Percentiles rank a stretch among this genome's conserved stretches.
Conservation (phyloP, 2,113 vertebrate genomes). For the Pomatostomus ruficeps region DNA sequence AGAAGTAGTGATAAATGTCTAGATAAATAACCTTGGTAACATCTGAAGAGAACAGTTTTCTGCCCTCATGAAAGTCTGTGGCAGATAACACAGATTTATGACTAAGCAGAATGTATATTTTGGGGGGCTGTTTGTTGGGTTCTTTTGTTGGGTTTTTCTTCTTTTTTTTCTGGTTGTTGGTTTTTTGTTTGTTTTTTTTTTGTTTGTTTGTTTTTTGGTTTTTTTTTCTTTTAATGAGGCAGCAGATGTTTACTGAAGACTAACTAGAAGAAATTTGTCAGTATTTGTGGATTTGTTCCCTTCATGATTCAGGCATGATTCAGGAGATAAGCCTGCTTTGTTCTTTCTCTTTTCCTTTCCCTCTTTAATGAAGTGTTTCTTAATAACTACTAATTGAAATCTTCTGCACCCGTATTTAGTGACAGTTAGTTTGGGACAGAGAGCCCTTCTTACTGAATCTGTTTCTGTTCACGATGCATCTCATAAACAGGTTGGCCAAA, state of each 20-base stretch:
- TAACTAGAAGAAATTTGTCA: constrained; percentile 44
- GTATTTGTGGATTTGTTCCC: constrained; percentile 20
- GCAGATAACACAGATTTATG: neutral
- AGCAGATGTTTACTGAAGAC: constrained; percentile 18
- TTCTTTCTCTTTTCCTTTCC: constrained; percentile 11
- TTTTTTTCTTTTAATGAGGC: neutral
- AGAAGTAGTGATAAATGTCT: neutral
- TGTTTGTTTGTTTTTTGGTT: too few relatives aligned
- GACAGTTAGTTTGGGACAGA: neutral
- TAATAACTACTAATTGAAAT: constrained; percentile 33
- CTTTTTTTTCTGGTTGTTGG: neutral
- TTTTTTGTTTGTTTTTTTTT: too few relatives aligned
- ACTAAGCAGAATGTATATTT: neutral
- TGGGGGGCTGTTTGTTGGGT: neutral
- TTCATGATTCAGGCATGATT: constrained; percentile 29
- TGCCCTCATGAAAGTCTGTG: neutral
- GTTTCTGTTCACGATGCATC: neutral
- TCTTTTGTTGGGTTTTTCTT: neutral
- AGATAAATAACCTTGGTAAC: neutral
- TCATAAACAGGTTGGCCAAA: neutral
- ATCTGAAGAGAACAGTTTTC: neutral
- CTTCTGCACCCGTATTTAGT: neutral
- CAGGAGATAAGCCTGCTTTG: constrained; percentile 5
- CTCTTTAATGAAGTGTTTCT: constrained; percentile 40
- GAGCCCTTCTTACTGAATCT: neutral